Base-by-base conservation (phyloP, 2,797 vertebrate genomes). In the Poecilia picta region DNA sequence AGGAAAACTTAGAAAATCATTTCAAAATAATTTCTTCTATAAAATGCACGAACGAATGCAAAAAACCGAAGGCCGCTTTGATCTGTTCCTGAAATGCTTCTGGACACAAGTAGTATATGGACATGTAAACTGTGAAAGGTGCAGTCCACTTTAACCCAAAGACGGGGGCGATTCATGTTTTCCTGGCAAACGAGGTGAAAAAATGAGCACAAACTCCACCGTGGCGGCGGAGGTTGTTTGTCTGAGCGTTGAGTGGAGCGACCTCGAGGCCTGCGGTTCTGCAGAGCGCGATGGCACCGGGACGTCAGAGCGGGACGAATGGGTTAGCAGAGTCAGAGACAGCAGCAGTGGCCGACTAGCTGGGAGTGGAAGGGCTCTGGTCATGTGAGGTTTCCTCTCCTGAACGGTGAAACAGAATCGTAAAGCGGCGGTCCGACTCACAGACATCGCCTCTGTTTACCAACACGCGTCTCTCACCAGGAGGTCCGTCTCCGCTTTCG, bases 151-250 rank as follows among this genome's bases (percentile, higher is more conserved):
- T 83, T 49, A 88, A 91, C 78, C 75, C 83, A 89, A 89, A 86
- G 88, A 53, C 8, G 8, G 85, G 89, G 55, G 28, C 76, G 53
- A 86, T 77, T 90, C 78, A 85, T 75, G 64, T 59, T 87, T 59
- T 92, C 83, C 86, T 80, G 75, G 84, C 89, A 87, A 91, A 91
- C 82, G 89, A 92, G 91, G 90, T 91, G 82, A 87, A 45, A 59
- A 92, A 79, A 84, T 80, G 85, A 91, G 93, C 94, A 92, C 94
- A 95, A 92, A 89, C 93, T 90, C 93, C 18, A 31, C 84, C 64
- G 8, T 66, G 72, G 80, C 43, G 81, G 86, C 83, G 72, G 91
- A 94, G 92, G 86, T 84, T 81, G 92, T 90, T 95, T 95, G 93
- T 95, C 94, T 90, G 91, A 88, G 85, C 84, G 57, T 78, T 73